Evolutionary conservation across 2,113 vertebrate species (phyloP).

Genomic region (Crotophaga sulcirostris): DNA sequence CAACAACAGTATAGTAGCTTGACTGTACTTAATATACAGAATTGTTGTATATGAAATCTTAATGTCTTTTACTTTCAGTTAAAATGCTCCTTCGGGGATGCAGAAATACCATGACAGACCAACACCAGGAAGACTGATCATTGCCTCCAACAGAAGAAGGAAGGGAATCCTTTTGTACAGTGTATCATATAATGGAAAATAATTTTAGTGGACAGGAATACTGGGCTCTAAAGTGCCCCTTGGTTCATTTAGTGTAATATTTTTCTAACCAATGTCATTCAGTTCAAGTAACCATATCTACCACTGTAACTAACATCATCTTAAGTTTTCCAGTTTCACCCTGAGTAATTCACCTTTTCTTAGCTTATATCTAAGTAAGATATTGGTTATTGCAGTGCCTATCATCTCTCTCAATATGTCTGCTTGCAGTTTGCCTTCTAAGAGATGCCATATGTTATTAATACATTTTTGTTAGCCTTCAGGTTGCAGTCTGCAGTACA

Average conservation of each 20-base stretch:
- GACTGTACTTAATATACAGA: background rate
- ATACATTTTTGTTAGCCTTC: background rate
- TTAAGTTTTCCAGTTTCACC: background rate
- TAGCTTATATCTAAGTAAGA: background rate
- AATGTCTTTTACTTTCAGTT: background rate
- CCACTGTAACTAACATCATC: background rate
- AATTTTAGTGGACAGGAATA: background rate
- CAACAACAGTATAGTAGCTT: background rate
- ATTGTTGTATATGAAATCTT: background rate
- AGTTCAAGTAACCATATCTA: background rate
- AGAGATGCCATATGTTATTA: background rate
- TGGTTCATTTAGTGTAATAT: background rate
- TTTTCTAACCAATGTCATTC: background rate
- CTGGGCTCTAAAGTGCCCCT: background rate
- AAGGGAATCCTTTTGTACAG: background rate
- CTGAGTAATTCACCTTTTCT: background rate
- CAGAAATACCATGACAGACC: background rate
- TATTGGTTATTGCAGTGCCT: background rate
- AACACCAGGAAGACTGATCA: background rate
- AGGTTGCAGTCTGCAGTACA: background rate
- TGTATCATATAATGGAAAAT: background rate
- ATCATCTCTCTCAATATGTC: background rate
- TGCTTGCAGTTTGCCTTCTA: background rate
- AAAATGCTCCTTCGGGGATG: background rate
- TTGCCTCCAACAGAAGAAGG: background rate